Evolutionary conservation across 2,113 vertebrate genomes (phyloP), one percentile per base, ranked within the genome.

Genomic region (Bolborhynchus lineola): DNA sequence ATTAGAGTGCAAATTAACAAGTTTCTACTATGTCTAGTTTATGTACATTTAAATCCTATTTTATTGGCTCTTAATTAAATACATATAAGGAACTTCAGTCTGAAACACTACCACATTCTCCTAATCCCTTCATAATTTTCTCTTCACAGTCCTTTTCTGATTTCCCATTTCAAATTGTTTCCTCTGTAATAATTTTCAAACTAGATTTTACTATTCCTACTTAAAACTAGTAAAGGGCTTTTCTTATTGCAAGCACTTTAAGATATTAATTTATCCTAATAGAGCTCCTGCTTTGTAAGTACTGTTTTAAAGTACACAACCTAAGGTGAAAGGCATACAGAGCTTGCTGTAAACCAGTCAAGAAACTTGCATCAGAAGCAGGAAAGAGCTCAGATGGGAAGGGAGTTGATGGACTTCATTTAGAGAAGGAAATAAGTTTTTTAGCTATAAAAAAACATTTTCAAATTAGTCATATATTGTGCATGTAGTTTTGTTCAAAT

Each of bases 51-150:
- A 93, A 92, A 96, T 79, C 74, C 74, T 57, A 65, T 26, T 96
- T 96, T 96, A 96, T 85, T 92, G 31, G 63, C 19, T 89, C 92
- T 93, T 93, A 95, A 96, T 96, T 96, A 95, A 96, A 94, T 72
- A 65, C 86, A 79, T 76, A 57, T 76, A 91, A 82, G 62, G 13
- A 86, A 59, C 44, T n/a, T 76, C 57, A 59, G 57, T 92, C n/a
- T 92, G 70, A 94, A 91, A 80, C 28, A 72, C 37, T 62, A 86
- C 44, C 69, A 84, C 28, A 19, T 31, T 92, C 47, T 78, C 64
- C 39, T 92, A 96, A 93, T 92, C 49, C 69, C 25, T 75, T 87
- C 74, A 39, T 93, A 88, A 88, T 89, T 93, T 93, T 83, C 86
- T 86, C 62, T 72, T 87, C 31, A 49, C 35, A 91, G 28, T 39